A percentile compares a stretch with the other conserved stretches of the same genome.
Conservation (phyloP, 2,888 invertebrate genomes). For the Pomacea canaliculata region DNA sequence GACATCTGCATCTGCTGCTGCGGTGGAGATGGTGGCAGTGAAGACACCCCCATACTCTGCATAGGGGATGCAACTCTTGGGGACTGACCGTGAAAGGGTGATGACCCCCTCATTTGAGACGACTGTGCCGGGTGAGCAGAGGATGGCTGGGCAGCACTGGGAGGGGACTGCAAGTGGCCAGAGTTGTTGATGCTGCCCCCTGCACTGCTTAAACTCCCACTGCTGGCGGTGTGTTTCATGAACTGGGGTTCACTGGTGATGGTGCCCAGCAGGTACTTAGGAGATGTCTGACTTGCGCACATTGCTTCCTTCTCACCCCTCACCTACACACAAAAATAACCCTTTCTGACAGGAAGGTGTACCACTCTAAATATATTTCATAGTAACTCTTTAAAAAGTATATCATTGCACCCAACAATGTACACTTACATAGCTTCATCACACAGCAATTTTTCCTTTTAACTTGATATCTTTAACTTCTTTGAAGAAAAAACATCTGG, state of each 20-base stretch:
- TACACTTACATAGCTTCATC: no score
- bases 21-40: neutral
- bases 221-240: constrained; percentile 42
- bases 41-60: neutral
- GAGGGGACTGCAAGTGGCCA: constrained; percentile 6
- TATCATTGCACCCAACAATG: no score
- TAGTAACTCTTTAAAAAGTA: no score
- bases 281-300: constrained; percentile 40
- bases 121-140: constrained; percentile 19
- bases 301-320: neutral
- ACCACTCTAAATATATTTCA: neutral
- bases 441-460: no score
- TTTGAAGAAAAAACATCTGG: neutral
- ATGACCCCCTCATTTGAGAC: constrained; percentile 7
- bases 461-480: no score
- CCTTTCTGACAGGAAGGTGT: neutral
- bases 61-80: constrained; percentile 24
- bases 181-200: neutral
- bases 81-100: constrained; percentile 23
- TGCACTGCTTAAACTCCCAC: constrained; percentile 8
- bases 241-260: constrained; percentile 54
- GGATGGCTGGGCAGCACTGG: constrained; percentile 4
- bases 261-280: constrained; percentile 56
- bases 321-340: neutral
- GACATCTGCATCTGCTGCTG: neutral